Percentiles rank a stretch among this genome's conserved stretches.
Evolutionary conservation across 2,888 invertebrate species (phyloP).

Genomic region (Nomada goodeniana): DNA sequence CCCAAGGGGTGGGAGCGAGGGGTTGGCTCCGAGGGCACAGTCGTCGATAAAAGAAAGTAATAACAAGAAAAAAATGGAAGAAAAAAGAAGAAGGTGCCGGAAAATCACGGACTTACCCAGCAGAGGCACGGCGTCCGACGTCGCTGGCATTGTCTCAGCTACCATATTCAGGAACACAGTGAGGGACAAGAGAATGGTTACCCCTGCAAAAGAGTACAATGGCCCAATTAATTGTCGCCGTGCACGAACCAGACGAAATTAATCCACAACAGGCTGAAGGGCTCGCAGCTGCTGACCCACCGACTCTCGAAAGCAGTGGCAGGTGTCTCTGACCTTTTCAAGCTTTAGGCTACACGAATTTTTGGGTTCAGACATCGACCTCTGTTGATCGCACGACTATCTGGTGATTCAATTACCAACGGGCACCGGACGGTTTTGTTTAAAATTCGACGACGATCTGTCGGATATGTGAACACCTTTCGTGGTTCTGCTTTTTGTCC

Average conservation of each 20-base stretch:
- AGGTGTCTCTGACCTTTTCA: conserved; percentile 25
- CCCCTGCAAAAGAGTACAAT: conserved; percentile 88
- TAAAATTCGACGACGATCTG: too few species aligned
- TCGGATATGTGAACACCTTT: too few species aligned
- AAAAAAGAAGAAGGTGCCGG: conserved; percentile 32
- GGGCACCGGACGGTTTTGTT: too few species aligned
- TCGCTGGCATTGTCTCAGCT: conserved; percentile 99
- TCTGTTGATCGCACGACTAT: neutral
- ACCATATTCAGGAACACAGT: conserved; percentile 99
- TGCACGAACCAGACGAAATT: conserved; percentile 33
- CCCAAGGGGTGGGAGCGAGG: too few species aligned
- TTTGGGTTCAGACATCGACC: neutral
- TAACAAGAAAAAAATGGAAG: conserved; percentile 32
- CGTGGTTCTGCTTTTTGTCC: too few species aligned
- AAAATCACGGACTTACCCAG: conserved; percentile 86
- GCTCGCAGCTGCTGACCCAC: conserved; percentile 3
- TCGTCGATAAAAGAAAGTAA: conserved; percentile 40
- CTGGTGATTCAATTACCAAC: too few species aligned
- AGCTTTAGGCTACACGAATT: neutral
- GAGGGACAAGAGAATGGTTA: conserved; percentile 98
- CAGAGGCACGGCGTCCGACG: conserved; percentile 96
- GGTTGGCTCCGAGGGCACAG: neutral
- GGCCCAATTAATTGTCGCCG: conserved; percentile 69
- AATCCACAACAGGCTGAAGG: conserved; percentile 31
- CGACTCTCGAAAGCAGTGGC: neutral